Percentiles rank a stretch among this genome's conserved stretches.
Evolutionary conservation across 2,113 vertebrate genomes (phyloP).

Genomic region (Odocoileus virginianus): DNA sequence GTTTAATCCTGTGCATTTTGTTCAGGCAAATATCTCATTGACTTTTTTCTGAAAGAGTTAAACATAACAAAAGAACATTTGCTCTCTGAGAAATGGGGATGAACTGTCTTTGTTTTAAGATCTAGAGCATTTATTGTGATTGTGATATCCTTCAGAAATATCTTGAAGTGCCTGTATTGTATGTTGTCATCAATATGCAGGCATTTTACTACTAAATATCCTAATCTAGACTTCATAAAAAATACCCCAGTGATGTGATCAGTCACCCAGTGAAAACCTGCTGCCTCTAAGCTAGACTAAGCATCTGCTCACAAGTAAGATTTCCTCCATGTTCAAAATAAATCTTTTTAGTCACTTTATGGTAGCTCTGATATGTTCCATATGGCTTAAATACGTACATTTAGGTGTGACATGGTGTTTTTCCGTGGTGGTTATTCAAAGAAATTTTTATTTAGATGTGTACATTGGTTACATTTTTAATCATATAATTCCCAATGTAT

Average conservation of each 20-base stretch:
- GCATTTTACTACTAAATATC: conserved; percentile 40
- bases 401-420: conserved; percentile 49
- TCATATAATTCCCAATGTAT: not conserved
- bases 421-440: conserved; percentile 43
- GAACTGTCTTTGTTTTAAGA: not conserved
- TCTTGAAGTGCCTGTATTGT: not conserved
- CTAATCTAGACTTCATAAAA: conserved; percentile 46
- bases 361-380: conserved; percentile 43
- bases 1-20: conserved; percentile 31
- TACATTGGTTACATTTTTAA: conserved; percentile 32
- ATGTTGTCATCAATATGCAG: conserved; percentile 43
- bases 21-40: conserved; percentile 38
- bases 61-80: conserved; percentile 24
- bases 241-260: conserved; percentile 46
- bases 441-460: conserved; percentile 11
- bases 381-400: conserved; percentile 52
- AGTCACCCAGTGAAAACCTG: conserved; percentile 58
- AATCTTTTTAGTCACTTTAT: conserved; percentile 55
- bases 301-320: conserved; percentile 51
- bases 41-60: conserved; percentile 46
- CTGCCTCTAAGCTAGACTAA: conserved; percentile 40
- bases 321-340: conserved; percentile 49
- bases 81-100: not conserved
- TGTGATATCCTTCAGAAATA: not conserved
- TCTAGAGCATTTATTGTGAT: not conserved